A percentile compares a stretch with the other conserved stretches of the same genome.
phyloP scores from a whole-genome alignment of 1,140 invertebrate genomes.

The Eubasilissa regina region DNA sequence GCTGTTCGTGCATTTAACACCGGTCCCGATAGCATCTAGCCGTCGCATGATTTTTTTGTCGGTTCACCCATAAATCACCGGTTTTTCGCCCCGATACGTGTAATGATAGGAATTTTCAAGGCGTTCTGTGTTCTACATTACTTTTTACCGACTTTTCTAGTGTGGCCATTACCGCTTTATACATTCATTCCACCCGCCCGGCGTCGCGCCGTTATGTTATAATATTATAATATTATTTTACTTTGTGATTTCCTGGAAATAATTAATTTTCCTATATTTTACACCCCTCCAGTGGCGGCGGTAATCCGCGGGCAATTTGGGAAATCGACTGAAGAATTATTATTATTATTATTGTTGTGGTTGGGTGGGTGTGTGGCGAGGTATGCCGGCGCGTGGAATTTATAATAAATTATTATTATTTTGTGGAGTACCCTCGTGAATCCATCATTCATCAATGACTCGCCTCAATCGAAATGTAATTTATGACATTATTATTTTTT shows the following conservation, averaged over 20 bases:
- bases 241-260: constrained; percentile 4
- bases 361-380: no score
- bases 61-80: not conserved
- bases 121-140: constrained; percentile 21
- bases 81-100: not conserved
- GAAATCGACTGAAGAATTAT: no score
- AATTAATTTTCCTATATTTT: not conserved
- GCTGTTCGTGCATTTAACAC: constrained; percentile 22
- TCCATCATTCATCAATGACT: no score
- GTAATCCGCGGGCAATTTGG: no score
- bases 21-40: not conserved
- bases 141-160: not conserved
- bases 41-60: not conserved
- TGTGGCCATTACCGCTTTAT: not conserved
- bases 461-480: no score
- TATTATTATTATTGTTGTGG: no score
- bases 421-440: no score
- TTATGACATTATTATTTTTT: no score
- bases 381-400: no score
- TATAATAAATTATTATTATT: no score
- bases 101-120: constrained; percentile 26
- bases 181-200: not conserved
- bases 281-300: no score
- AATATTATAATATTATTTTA: not conserved
- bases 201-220: not conserved